Percentiles rank a stretch among this genome's conserved stretches.
These are phyloP conservation scores for Dolomedes plantarius DNA, from an alignment of 2,888 invertebrate genomes.

Conservation along the genomic window DNA sequence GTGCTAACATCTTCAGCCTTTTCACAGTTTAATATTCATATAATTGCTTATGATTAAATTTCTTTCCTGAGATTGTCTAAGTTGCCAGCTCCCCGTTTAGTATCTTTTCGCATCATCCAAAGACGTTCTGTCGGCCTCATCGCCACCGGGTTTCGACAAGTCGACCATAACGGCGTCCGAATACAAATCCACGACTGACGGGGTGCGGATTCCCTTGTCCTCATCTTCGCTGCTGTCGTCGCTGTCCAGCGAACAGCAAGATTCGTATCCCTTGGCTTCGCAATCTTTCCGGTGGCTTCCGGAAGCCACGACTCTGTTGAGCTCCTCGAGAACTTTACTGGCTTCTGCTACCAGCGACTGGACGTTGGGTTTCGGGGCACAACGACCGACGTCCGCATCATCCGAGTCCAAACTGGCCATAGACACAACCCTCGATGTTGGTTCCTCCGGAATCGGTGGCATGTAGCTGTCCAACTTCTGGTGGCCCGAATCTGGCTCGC, in stretches of 20 bases:
- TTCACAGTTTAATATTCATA: no score
- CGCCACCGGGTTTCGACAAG: no score
- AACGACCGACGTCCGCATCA: background rate
- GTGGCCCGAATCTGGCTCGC: background rate
- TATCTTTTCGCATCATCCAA: no score
- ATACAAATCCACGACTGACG: background rate
- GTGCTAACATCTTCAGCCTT: no score
- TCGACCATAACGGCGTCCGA: background rate
- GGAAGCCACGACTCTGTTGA: conserved; percentile 27
- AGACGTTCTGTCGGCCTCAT: no score
- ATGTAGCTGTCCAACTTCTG: conserved; percentile 29
- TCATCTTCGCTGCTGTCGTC: conserved; percentile 25
- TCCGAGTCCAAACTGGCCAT: conserved; percentile 7
- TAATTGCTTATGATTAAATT: no score
- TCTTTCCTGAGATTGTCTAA: no score
- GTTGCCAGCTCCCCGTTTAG: no score
- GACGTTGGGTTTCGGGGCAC: conserved; percentile 37
- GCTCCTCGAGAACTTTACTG: conserved; percentile 63
- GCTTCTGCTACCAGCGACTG: conserved; percentile 55
- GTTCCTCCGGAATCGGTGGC: conserved; percentile 69
- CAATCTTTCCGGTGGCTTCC: conserved; percentile 47
- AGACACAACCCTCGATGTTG: conserved; percentile 32
- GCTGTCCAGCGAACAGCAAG: conserved; percentile 57
- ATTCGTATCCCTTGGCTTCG: conserved; percentile 57
- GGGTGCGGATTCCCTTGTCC: background rate